These are phyloP conservation scores for Cliona cf. orientalis DNA, from an alignment of 37 sponge, comb jelly and placozoan genomes.

Conservation along the genomic window DNA sequence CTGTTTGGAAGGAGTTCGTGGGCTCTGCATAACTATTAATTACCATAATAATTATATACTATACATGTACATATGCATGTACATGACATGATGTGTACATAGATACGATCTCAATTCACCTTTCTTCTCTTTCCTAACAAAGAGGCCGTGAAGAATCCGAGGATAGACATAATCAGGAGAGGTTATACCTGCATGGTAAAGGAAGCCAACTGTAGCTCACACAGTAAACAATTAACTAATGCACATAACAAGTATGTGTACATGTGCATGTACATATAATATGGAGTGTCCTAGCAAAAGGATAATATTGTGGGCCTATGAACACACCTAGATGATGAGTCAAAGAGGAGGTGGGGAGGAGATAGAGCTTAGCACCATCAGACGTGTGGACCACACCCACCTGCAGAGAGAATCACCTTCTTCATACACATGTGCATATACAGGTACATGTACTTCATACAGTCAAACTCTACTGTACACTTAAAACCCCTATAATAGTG, in stretches of 20 bases:
- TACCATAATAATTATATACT: too few relatives aligned
- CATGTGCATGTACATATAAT: too few relatives aligned
- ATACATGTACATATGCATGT: too few relatives aligned
- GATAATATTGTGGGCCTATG: neutral
- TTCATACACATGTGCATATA: too few relatives aligned
- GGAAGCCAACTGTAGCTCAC: neutral
- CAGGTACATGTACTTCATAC: neutral
- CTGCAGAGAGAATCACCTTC: slow-evolving; percentile 33
- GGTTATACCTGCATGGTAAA: slow-evolving; percentile 23
- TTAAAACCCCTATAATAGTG: too few relatives aligned
- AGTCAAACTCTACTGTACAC: too few relatives aligned
- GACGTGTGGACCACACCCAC: slow-evolving; percentile 54
- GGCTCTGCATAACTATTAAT: too few relatives aligned
- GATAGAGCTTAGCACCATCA: slow-evolving; percentile 40
- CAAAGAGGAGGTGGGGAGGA: slow-evolving; percentile 55
- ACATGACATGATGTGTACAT: too few relatives aligned
- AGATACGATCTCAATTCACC: neutral
- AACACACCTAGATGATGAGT: slow-evolving; percentile 61
- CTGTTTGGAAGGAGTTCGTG: too few relatives aligned
- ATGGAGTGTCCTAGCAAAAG: too few relatives aligned
- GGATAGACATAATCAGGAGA: slow-evolving; percentile 13
- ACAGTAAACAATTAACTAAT: too few relatives aligned
- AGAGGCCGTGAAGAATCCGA: slow-evolving; percentile 44
- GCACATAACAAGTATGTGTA: too few relatives aligned
- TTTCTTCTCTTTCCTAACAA: slow-evolving; percentile 20